These are phyloP conservation scores for Dendrolimus houi DNA, from an alignment of 2,888 invertebrate species.

Conservation along the genomic window DNA sequence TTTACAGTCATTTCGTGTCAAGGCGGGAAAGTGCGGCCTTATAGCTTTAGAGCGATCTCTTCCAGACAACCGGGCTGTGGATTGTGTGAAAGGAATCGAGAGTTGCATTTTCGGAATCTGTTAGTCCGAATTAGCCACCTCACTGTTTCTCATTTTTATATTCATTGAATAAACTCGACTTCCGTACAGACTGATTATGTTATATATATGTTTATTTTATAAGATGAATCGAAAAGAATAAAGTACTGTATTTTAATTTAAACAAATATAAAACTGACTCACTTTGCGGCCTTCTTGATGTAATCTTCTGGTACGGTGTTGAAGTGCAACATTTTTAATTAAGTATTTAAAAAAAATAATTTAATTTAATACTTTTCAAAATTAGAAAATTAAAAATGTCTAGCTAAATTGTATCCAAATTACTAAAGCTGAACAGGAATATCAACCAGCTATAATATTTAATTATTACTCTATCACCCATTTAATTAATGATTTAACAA, in stretches of 20 bases:
- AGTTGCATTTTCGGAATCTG: too few species aligned
- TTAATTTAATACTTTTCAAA: slow-evolving; percentile 25
- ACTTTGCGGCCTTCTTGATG: slow-evolving; percentile 55
- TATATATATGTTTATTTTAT: too few species aligned
- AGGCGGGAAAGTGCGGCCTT: too few species aligned
- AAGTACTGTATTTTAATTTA: neutral
- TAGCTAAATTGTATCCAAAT: slow-evolving; percentile 53
- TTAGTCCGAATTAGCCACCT: too few species aligned
- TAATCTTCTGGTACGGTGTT: slow-evolving; percentile 58
- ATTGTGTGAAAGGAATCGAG: too few species aligned
- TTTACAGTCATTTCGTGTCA: too few species aligned
- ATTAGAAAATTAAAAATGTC: slow-evolving; percentile 14
- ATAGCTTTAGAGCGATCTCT: too few species aligned
- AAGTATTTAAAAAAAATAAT: slow-evolving; percentile 16
- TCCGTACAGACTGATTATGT: too few species aligned
- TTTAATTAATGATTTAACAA: slow-evolving; percentile 41
- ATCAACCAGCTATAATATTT: slow-evolving; percentile 71
- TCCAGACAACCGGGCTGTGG: too few species aligned
- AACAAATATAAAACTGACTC: slow-evolving; percentile 43
- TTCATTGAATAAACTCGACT: too few species aligned
- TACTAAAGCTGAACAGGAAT: slow-evolving; percentile 72
- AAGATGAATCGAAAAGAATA: too few species aligned
- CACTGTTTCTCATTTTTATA: too few species aligned
- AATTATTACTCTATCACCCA: slow-evolving; percentile 66
- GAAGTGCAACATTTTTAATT: slow-evolving; percentile 57